Conservation (phyloP, 2,888 invertebrate species). For the Oscheius sp. region DNA sequence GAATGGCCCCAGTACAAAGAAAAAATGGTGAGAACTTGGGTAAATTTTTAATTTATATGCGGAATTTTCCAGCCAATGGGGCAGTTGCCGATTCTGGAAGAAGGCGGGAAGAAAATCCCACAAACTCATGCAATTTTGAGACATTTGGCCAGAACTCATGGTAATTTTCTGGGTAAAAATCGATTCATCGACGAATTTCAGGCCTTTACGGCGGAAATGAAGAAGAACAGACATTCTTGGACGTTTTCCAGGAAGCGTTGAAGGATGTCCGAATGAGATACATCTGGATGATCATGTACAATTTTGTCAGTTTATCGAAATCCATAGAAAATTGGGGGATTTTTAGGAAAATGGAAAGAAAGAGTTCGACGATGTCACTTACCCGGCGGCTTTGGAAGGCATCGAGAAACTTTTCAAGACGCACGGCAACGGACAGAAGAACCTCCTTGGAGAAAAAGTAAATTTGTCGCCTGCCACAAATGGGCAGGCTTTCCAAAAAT, state of each 20-base stretch:
- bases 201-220: constrained; percentile 58
- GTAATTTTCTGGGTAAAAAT: constrained; percentile 32
- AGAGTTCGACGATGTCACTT: constrained; percentile 48
- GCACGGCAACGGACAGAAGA: constrained; percentile 52
- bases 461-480: too few relatives aligned
- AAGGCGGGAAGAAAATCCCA: constrained; percentile 52
- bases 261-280: constrained; percentile 58
- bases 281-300: constrained; percentile 49
- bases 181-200: constrained; percentile 21
- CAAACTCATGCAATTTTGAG: constrained; percentile 63
- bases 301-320: constrained; percentile 40
- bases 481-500: too few relatives aligned
- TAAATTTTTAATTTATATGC: not conserved
- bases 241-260: constrained; percentile 60
- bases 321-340: not conserved
- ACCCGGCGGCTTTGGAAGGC: constrained; percentile 50
- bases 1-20: constrained; percentile 1
- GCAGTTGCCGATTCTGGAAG: constrained; percentile 57
- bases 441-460: constrained; percentile 52
- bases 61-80: constrained; percentile 53
- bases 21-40: not conserved
- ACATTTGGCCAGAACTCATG: constrained; percentile 58
- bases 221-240: constrained; percentile 52
- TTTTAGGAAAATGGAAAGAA: constrained; percentile 51
- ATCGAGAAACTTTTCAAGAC: constrained; percentile 59